Conservation (phyloP, 2,888 invertebrate genomes). For the Antheraea yamamai region DNA sequence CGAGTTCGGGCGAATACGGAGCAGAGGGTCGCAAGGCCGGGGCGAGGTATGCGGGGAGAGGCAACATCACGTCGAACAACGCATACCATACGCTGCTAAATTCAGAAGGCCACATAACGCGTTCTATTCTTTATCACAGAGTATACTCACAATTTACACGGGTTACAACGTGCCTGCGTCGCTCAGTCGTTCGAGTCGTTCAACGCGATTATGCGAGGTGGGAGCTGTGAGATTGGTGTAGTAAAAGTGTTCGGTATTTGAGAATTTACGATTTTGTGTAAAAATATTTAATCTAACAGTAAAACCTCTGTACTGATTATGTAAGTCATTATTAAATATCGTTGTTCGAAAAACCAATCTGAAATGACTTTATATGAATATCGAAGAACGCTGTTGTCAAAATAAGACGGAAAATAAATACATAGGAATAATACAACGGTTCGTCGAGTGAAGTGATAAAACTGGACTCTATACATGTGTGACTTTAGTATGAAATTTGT, state of each 20-base stretch:
- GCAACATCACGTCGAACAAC: constrained; percentile 62
- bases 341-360: constrained; percentile 17
- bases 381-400: constrained; percentile 62
- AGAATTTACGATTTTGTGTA: constrained; percentile 50
- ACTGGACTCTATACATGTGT: constrained; percentile 56
- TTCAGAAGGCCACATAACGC: constrained; percentile 46
- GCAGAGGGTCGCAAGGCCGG: constrained; percentile 76
- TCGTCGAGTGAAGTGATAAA: constrained; percentile 48
- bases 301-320: constrained; percentile 9
- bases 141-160: constrained; percentile 43
- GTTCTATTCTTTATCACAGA: constrained; percentile 29
- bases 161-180: constrained; percentile 73
- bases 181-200: constrained; percentile 74
- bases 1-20: constrained; percentile 60
- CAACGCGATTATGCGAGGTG: constrained; percentile 77
- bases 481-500: constrained; percentile 53
- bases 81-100: constrained; percentile 64
- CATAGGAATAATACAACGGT: constrained; percentile 71
- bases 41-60: constrained; percentile 64
- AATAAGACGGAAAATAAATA: constrained; percentile 78
- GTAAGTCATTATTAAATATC: constrained; percentile 5
- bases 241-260: constrained; percentile 65
- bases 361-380: constrained; percentile 29
- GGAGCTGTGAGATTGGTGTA: constrained; percentile 64
- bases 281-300: constrained; percentile 38